Base-by-base conservation (phyloP, 1,140 invertebrate species). In the Pogonognathellus flavescens region DNA sequence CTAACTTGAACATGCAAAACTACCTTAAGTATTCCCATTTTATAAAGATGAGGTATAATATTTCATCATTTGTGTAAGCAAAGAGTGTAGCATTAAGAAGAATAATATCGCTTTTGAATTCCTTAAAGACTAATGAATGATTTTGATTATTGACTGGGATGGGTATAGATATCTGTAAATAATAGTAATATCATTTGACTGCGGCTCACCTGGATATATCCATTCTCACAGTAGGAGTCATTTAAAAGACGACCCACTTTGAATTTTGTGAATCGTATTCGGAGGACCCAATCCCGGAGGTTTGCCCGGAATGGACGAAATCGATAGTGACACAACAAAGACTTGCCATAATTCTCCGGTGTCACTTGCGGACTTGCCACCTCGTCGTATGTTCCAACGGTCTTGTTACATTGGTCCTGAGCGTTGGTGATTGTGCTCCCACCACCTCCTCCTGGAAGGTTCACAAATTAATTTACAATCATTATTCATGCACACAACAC, bases 311-410 rank as follows among this genome's bases (percentile, higher is more conserved):
- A 94, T 0, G 95, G 95, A 52, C 95, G 92, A 91, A 97, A 97
- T 88, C 95, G 93, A 91, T 97, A 97, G 92, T 93, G 96, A 91
- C 96, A 97, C 52, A 95, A 96, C 90, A 97, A 92, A 1, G 96
- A 95, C 86, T 94, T 93, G 8, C 95, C 95, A 89, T 94, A 93
- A 89, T 95, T 97, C 83, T 94, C 93, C n/a, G 93, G 91, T 50
- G 94, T 96, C 90, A 97, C 94, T 86, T 95, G 94, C 16, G 96
- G 96, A 84, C 94, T 96, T 11, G 94, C 94, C 7, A 97, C 95
- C 90, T 97, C 95, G 89, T 97, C 95, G 90, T 97, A 97, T 83
- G 97, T 95, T 89, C 97, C 96, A 76, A 97, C 96, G 1, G 96
- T 97, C 90, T 96, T 97, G 91, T 97, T 97, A 91, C 96, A 97